phyloP scores from a whole-genome alignment of 2,888 invertebrate species.

The Zhengitettix transpicula region DNA sequence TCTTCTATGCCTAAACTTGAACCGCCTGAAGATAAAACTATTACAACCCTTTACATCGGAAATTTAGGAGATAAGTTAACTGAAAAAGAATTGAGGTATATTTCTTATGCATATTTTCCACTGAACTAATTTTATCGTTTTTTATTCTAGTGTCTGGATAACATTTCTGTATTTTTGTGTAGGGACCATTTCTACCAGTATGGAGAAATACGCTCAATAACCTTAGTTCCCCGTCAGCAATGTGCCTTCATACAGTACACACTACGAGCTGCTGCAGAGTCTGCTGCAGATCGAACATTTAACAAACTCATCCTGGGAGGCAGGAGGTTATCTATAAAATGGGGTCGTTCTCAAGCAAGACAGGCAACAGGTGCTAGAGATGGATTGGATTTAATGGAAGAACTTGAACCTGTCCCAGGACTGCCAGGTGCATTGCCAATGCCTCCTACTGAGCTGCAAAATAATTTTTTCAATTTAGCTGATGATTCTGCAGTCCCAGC shows the following conservation, averaged over 20 bases:
- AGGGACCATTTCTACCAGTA: conserved; percentile 96
- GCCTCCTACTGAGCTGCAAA: conserved; percentile 42
- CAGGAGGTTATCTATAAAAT: conserved; percentile 86
- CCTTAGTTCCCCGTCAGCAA: conserved; percentile 80
- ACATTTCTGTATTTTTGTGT: conserved; percentile 12
- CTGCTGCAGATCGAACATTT: conserved; percentile 89
- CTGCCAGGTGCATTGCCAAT: conserved; percentile 52
- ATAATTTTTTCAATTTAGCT: conserved; percentile 50
- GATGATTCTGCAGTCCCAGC: conserved; percentile 24
- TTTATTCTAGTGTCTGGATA: neutral
- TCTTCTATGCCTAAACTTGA: conserved; percentile 89
- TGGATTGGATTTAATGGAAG: conserved; percentile 14
- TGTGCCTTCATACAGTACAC: conserved; percentile 98
- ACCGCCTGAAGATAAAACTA: conserved; percentile 87
- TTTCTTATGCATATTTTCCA: neutral
- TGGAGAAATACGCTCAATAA: conserved; percentile 90
- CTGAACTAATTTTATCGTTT: neutral
- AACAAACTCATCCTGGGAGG: conserved; percentile 79
- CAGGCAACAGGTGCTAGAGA: conserved; percentile 30
- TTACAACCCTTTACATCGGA: conserved; percentile 95
- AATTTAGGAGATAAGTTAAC: conserved; percentile 76
- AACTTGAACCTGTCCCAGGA: conserved; percentile 58
- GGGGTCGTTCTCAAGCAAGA: conserved; percentile 89
- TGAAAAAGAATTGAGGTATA: conserved; percentile 65
- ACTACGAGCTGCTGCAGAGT: conserved; percentile 72